A percentile compares a stretch with the other conserved stretches of the same genome.
phyloP scores from a whole-genome alignment of 2,888 invertebrate species.

The Pyrgus malvae region DNA sequence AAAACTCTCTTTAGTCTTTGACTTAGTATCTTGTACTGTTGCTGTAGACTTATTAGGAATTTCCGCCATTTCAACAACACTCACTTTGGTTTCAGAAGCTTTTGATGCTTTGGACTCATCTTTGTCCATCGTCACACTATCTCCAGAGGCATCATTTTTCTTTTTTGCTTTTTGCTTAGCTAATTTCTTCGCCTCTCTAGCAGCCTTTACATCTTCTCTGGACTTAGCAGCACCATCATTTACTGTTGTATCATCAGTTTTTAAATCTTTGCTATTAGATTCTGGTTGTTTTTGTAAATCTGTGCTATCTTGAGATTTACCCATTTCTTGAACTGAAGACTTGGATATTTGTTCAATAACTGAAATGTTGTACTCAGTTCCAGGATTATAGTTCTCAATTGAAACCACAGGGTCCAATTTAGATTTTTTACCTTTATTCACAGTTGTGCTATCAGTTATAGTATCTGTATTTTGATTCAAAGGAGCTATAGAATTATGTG shows the following conservation, averaged over 20 bases:
- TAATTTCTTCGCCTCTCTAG: slow-evolving; percentile 69
- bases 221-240: slow-evolving; percentile 48
- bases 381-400: neutral
- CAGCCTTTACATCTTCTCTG: slow-evolving; percentile 61
- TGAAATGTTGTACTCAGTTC: neutral
- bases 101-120: neutral
- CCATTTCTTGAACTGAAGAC: slow-evolving; percentile 5
- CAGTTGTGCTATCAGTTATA: neutral
- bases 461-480: neutral
- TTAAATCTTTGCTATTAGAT: slow-evolving; percentile 4
- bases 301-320: slow-evolving; percentile 5
- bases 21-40: neutral
- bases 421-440: neutral
- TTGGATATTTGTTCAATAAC: neutral
- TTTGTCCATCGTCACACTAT: slow-evolving; percentile 30
- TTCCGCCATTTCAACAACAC: neutral
- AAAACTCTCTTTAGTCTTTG: slow-evolving; percentile 2
- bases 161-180: slow-evolving; percentile 60
- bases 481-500: neutral
- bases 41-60: neutral
- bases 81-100: neutral
- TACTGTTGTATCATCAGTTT: slow-evolving; percentile 49
- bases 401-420: neutral
- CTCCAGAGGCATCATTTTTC: slow-evolving; percentile 39
- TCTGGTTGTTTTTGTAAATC: neutral